Evolutionary conservation across 1,140 invertebrate species (phyloP).

Genomic region (Phymorhynchus buccinoides): DNA sequence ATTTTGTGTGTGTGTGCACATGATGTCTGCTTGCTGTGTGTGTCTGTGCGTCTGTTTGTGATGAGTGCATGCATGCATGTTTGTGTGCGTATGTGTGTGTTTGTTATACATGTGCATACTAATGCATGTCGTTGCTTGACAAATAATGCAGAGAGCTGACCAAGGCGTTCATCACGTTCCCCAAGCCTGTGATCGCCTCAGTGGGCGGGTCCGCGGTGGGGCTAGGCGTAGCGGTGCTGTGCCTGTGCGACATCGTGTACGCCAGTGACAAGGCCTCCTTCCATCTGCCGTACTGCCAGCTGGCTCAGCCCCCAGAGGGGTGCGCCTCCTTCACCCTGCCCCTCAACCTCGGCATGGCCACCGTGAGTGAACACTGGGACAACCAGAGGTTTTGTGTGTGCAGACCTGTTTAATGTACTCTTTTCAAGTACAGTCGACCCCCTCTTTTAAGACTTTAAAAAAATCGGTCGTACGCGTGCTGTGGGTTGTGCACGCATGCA

Average conservation of each 20-base stretch:
- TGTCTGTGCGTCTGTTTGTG: too few relatives aligned
- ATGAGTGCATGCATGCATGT: too few relatives aligned
- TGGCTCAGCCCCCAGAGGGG: constrained; percentile 88
- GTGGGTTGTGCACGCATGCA: too few relatives aligned
- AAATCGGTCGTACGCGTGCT: too few relatives aligned
- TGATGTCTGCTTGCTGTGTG: too few relatives aligned
- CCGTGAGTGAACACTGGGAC: constrained; percentile 76
- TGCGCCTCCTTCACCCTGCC: constrained; percentile 88
- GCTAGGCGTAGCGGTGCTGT: constrained; percentile 86
- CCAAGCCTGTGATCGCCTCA: constrained; percentile 90
- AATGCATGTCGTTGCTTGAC: too few relatives aligned
- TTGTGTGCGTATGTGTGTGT: not conserved
- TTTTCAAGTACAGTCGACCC: too few relatives aligned
- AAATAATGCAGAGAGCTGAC: constrained; percentile 80
- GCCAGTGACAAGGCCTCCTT: constrained; percentile 88
- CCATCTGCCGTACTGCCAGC: constrained; percentile 85
- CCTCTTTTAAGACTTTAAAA: too few relatives aligned
- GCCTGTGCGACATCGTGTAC: constrained; percentile 91
- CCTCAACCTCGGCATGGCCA: constrained; percentile 83
- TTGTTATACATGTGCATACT: too few relatives aligned
- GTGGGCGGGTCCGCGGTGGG: constrained; percentile 95
- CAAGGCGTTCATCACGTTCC: constrained; percentile 86
- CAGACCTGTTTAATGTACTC: too few relatives aligned
- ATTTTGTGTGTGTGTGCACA: too few relatives aligned
- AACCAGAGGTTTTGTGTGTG: too few relatives aligned